phyloP scores from a whole-genome alignment of 2,113 vertebrate species.

The Barnardius zonarius region DNA sequence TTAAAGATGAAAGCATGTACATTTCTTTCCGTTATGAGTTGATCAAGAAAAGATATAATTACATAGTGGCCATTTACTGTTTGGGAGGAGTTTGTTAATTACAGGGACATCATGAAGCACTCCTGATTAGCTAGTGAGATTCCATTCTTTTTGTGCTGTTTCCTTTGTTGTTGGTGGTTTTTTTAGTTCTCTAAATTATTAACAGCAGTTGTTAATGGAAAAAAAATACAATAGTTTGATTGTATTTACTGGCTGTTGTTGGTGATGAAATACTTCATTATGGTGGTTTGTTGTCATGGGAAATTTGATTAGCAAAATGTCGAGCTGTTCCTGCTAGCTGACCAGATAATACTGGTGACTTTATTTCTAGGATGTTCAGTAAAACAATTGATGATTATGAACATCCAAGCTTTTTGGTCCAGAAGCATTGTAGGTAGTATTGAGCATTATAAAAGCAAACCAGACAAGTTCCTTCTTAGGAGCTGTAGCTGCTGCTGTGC shows the following conservation, averaged over 20 bases:
- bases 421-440: neutral
- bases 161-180: neutral
- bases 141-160: neutral
- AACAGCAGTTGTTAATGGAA: neutral
- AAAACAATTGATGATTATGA: neutral
- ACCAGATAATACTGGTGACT: neutral
- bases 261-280: neutral
- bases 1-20: slow-evolving; percentile 42
- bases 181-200: neutral
- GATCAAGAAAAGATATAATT: slow-evolving; percentile 47
- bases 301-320: neutral
- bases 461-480: neutral
- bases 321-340: neutral
- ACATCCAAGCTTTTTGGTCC: neutral
- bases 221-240: neutral
- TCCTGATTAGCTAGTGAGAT: slow-evolving; percentile 5
- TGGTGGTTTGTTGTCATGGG: neutral
- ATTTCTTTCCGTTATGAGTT: slow-evolving; percentile 37
- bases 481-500: neutral
- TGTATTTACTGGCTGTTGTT: neutral
- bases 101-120: neutral
- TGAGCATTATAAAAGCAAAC: neutral
- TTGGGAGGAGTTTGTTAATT: slow-evolving; percentile 36
- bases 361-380: neutral
- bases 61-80: slow-evolving; percentile 4